Evolutionary conservation across 2,888 invertebrate species (phyloP), one percentile per base, ranked within the genome.

Genomic region (Luperina nickerlii): DNA sequence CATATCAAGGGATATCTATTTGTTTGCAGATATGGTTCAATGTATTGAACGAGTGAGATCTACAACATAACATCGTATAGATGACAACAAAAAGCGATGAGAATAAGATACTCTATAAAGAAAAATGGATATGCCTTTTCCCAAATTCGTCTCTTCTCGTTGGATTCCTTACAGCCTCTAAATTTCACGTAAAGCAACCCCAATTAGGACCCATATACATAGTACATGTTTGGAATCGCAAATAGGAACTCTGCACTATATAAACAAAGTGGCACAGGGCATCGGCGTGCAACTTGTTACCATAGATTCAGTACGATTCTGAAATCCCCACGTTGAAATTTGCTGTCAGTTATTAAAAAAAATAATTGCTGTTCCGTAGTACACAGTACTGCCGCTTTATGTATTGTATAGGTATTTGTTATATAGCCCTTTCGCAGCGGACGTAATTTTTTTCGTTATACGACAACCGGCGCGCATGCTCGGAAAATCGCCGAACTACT

Each of bases 221-320:
- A 38, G n/a, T 45, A 38, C 74, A 76, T 76, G 75, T 54, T 48
- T 27, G 5, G 76, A 68, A 75, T 81, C n/a, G 20, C 11, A 74
- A 81, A 74, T 62, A 67, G 0, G 20, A 57, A 38, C 45, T 24
- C 7, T 3, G 6, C 11, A n/a, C 20, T 48, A 48, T 57, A 9
- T 48, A 57, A 4, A 57, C 11, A 24, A 9, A n/a, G 4, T 57
- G 1, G 11, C 57, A n/a, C 57, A n/a, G 11, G 4, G 9, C n/a
- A 57, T n/a, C 3, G 24, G 4, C 57, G 9, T 9, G n/a, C 11
- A 24, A 57, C 15, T 15, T 48, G 48, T 48, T 48, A 45, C 24
- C 24, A 24, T 9, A 1, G 11, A n/a, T 24, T 57, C 24, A 57
- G 57, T 57, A 57, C 11, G 24, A 57, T 57, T 57, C 20, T 24